phyloP scores from a whole-genome alignment of 2,888 invertebrate species.

The Bombylius discolor region DNA sequence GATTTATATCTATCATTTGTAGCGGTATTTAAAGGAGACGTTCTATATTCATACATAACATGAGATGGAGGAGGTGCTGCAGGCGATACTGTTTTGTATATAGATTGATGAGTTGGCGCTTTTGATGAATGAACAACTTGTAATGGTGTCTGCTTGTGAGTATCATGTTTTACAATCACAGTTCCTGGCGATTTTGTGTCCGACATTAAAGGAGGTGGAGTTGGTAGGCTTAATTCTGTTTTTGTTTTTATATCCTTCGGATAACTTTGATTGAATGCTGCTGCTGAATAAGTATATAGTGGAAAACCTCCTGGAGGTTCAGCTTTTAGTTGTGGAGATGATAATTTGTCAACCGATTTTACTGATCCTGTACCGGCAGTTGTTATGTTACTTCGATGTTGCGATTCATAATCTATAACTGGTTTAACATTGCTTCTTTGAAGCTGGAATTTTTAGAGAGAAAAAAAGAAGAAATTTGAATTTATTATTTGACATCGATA shows the following conservation, averaged over 20 bases:
- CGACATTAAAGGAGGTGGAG: slow-evolving; percentile 53
- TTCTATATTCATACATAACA: slow-evolving; percentile 23
- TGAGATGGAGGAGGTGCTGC: slow-evolving; percentile 22
- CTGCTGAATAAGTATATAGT: slow-evolving; percentile 45
- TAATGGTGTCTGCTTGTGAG: slow-evolving; percentile 20
- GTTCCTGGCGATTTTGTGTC: slow-evolving; percentile 46
- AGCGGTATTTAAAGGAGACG: slow-evolving; percentile 37
- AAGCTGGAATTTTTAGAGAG: slow-evolving; percentile 5
- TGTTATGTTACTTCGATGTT: slow-evolving; percentile 7
- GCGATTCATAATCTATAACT: slow-evolving; percentile 10
- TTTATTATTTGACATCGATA: no score
- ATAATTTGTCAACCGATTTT: slow-evolving; percentile 18
- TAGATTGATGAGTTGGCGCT: slow-evolving; percentile 6
- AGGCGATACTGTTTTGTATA: slow-evolving; percentile 26
- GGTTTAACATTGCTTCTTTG: slow-evolving; percentile 10
- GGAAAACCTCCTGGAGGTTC: slow-evolving; percentile 48
- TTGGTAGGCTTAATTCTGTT: slow-evolving; percentile 36
- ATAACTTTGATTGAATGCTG: slow-evolving; percentile 5
- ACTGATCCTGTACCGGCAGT: slow-evolving; percentile 3
- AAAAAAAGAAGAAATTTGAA: background rate
- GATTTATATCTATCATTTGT: slow-evolving; percentile 28
- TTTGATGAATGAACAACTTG: slow-evolving; percentile 14
- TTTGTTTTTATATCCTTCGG: slow-evolving; percentile 13
- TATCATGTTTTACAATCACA: slow-evolving; percentile 63
- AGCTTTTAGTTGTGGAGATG: slow-evolving; percentile 38